Evolutionary conservation across 2,888 invertebrate species (phyloP).

Genomic region (Scaptomyza caliginosa): DNA sequence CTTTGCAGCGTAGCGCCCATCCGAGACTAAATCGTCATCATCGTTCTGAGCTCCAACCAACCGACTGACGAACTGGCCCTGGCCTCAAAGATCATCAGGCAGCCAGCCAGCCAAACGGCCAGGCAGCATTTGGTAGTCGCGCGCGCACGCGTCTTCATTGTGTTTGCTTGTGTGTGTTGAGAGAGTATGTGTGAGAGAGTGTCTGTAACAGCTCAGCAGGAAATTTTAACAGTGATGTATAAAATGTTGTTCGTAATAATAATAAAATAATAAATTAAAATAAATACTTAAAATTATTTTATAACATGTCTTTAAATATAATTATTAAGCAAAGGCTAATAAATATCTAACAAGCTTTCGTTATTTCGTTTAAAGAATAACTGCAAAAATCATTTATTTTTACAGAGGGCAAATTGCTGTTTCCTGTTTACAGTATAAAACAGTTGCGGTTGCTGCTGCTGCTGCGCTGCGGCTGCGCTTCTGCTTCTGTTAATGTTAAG

Average conservation of each 20-base stretch:
- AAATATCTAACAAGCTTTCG: slow-evolving; percentile 1
- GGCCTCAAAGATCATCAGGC: slow-evolving; percentile 72
- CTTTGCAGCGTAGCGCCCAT: slow-evolving; percentile 81
- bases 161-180: slow-evolving; percentile 12
- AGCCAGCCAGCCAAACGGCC: slow-evolving; percentile 16
- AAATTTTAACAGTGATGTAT: slow-evolving; percentile 20
- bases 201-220: slow-evolving; percentile 38
- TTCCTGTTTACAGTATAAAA: slow-evolving; percentile 60
- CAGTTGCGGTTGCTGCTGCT: slow-evolving; percentile 62
- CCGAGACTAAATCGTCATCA: slow-evolving; percentile 79
- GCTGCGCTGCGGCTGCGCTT: slow-evolving; percentile 13
- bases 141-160: slow-evolving; percentile 68
- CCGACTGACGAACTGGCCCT: slow-evolving; percentile 63
- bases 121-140: slow-evolving; percentile 57
- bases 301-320: too few relatives aligned
- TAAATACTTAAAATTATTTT: too few relatives aligned
- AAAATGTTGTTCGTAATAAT: too few relatives aligned
- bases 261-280: too few relatives aligned
- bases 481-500: slow-evolving; percentile 55
- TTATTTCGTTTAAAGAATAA: not conserved
- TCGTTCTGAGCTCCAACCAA: slow-evolving; percentile 72
- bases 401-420: slow-evolving; percentile 36
- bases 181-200: not conserved
- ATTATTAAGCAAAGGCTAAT: not conserved
- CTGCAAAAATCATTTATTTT: slow-evolving; percentile 28